A percentile compares a stretch with the other conserved stretches of the same genome.
These are phyloP conservation scores for Sander vitreus DNA, from an alignment of 2,113 vertebrate species.

Conservation along the genomic window DNA sequence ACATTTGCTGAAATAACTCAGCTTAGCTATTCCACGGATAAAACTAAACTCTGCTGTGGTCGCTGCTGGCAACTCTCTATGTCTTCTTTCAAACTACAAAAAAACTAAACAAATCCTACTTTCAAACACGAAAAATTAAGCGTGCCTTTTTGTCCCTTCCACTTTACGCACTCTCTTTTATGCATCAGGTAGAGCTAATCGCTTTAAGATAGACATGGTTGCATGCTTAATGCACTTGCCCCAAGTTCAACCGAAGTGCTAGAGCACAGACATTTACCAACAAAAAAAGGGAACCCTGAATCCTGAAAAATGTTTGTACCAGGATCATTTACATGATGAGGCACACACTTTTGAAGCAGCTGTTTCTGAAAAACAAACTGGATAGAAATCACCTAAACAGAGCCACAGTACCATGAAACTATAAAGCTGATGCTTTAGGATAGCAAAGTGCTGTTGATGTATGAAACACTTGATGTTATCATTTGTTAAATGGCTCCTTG, in stretches of 20 bases:
- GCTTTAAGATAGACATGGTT: neutral
- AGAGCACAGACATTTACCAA: neutral
- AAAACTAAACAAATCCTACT: neutral
- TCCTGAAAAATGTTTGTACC: neutral
- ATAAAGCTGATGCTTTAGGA: neutral
- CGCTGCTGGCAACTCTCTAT: neutral
- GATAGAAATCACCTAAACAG: neutral
- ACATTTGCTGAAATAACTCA: constrained; percentile 16
- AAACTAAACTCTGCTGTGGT: constrained; percentile 26
- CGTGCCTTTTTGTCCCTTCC: neutral
- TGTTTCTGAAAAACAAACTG: neutral
- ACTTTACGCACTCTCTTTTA: constrained; percentile 1
- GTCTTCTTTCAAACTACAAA: neutral
- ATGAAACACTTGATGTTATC: constrained; percentile 4
- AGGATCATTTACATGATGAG: too few species aligned
- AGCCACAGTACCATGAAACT: neutral
- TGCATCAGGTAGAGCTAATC: neutral
- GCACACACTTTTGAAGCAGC: neutral
- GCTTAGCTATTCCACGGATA: neutral
- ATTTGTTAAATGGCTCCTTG: neutral
- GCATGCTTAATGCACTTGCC: neutral
- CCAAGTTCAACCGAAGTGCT: neutral
- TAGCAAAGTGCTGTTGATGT: neutral
- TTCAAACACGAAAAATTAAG: constrained; percentile 3
- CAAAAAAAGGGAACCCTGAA: neutral